Evolutionary conservation across 2,888 invertebrate species (phyloP).

Genomic region (Lasioglossum malachurum): DNA sequence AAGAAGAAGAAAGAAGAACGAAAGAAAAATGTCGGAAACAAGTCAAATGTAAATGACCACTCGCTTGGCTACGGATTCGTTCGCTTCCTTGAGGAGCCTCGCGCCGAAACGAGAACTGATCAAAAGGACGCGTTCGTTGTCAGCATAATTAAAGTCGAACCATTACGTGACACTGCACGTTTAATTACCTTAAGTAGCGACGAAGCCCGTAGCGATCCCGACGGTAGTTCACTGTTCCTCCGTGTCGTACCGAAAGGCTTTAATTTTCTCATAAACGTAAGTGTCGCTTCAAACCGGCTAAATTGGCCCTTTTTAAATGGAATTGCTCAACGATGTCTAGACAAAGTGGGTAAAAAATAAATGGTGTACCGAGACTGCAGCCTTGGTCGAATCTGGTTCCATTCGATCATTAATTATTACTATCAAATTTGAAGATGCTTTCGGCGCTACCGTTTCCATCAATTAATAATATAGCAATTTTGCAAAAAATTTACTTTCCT

Average conservation of each 20-base stretch:
- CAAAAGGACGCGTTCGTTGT: slow-evolving; percentile 39
- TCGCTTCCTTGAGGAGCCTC: slow-evolving; percentile 15
- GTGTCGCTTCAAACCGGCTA: slow-evolving; percentile 7
- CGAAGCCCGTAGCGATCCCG: slow-evolving; percentile 14
- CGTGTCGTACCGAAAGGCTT: slow-evolving; percentile 15
- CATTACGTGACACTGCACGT: slow-evolving; percentile 48
- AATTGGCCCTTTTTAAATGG: slow-evolving; percentile 24
- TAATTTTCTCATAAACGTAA: slow-evolving; percentile 53
- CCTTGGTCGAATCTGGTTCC: neutral
- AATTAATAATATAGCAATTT: too few species aligned
- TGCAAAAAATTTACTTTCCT: too few species aligned
- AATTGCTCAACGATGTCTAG: slow-evolving; percentile 22
- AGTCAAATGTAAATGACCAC: slow-evolving; percentile 54
- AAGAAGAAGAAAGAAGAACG: neutral
- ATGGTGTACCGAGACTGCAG: neutral
- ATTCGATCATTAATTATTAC: neutral
- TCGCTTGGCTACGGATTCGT: slow-evolving; percentile 32
- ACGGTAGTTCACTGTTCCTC: neutral
- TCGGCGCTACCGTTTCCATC: too few species aligned
- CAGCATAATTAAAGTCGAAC: slow-evolving; percentile 54
- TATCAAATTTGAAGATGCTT: too few species aligned
- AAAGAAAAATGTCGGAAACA: neutral
- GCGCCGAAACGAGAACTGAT: slow-evolving; percentile 30
- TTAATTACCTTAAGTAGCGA: slow-evolving; percentile 52
- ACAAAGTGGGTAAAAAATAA: slow-evolving; percentile 15